Base-by-base conservation (phyloP, 30 jellyfish, hydroid and myxozoan genomes). In the Turritopsis rubra region DNA sequence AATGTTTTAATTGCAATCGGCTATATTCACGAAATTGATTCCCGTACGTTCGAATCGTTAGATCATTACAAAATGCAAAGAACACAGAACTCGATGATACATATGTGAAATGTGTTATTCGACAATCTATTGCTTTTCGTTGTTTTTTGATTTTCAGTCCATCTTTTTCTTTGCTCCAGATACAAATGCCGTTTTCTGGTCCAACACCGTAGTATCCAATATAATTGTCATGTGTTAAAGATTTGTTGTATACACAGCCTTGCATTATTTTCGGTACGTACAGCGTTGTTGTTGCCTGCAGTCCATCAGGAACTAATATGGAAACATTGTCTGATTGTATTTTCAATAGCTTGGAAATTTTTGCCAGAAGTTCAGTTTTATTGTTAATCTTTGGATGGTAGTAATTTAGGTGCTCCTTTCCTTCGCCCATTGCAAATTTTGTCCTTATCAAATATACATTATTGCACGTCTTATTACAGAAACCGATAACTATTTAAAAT, bases 161-260 rank as follows among this genome's bases (percentile, higher is more conserved):
- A 21, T 54, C 88, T n/a, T 77, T 78, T 78, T 91, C 93, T 53
- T 79, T 73, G 30, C 76, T 54, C 98, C 98, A 92, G 16, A 80
- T 60, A 21, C 87, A 52, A 23, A 92, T 60, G 17, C 84, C 89
- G 73, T 85, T 88, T 81, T 86, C 79, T 8, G 71, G 95, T 8
- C 99, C 97, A 16, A 88, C 85, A 1, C 97, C 97, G 70, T 89
- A 89, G 53, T 85, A 95, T 7, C 83, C 95, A 29, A 94, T 75
- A 80, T 84, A 85, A 84, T 31, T 86, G 25, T 85, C 92, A 17
- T 77, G 85, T 21, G 89, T 77, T 1, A 88, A 18, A 7, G 88
- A 4, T 0, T 66, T 29, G 13, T 90, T 52, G 41, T 71, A 88
- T 84, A 86, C 28, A 24, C 87, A 66, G 71, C 92, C 53, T 20